These are phyloP conservation scores for Datnioides undecimradiatus DNA, from an alignment of 2,113 vertebrate species.

Conservation along the genomic window DNA sequence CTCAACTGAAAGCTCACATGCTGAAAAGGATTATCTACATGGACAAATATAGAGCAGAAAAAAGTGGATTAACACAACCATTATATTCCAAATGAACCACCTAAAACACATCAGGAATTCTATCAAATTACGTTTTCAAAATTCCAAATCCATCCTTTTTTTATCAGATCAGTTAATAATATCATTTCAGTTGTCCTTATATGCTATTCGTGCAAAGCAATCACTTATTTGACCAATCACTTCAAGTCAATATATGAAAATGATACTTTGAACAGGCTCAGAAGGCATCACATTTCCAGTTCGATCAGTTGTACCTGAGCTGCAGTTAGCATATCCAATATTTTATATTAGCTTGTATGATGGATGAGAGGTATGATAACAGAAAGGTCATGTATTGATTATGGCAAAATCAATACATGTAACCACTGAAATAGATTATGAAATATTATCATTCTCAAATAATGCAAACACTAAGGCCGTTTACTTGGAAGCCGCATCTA, in stretches of 20 bases:
- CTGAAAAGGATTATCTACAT: conserved; percentile 69
- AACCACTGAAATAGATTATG: neutral
- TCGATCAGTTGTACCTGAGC: conserved; percentile 18
- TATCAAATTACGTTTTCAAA: neutral
- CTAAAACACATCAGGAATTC: conserved; percentile 26
- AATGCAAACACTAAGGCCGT: neutral
- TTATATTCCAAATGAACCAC: conserved; percentile 54
- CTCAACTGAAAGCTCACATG: conserved; percentile 39
- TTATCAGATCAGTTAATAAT: neutral
- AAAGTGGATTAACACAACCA: conserved; percentile 67
- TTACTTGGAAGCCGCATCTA: too few species aligned
- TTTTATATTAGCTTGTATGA: conserved; percentile 11
- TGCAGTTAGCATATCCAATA: conserved; percentile 11
- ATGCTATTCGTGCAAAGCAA: neutral
- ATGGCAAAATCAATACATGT: neutral
- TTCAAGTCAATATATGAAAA: neutral
- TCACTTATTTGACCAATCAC: neutral
- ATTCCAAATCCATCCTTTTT: neutral
- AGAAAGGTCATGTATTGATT: conserved; percentile 10
- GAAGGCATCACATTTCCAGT: neutral
- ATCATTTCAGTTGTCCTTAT: neutral
- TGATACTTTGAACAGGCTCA: neutral
- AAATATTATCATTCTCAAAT: neutral
- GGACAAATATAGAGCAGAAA: conserved; percentile 73
- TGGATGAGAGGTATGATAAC: neutral